Base-by-base conservation (phyloP, 2,888 invertebrate species). In the Plebejus anna region DNA sequence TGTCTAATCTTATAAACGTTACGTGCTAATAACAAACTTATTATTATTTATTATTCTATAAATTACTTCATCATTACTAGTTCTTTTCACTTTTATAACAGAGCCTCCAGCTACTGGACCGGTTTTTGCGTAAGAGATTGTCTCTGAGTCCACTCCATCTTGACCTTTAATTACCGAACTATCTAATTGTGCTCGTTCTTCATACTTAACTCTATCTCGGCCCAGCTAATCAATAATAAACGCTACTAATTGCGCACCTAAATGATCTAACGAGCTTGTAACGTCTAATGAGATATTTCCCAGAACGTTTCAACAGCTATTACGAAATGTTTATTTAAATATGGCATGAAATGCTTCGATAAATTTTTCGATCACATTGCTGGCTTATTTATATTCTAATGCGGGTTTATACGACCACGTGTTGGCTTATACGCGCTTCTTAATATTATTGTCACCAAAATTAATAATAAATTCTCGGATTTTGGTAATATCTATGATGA, bases 121-220 rank as follows among this genome's bases (percentile, higher is more conserved):
- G 32, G 66, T 66, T 36, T 66, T 66, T 66, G 16, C 66, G 36
- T 66, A 66, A 66, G 66, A 32, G 32, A 36, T 66, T 66, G 32
- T 66, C 32, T 66, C 32, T 13, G 28, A 32, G 5, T 32, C 66
- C 32, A 66, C 66, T 66, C 66, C 66, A 32, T 57, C 76, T 22
- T 57, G 55, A 75, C 75, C 73, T 72, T 61, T 77, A 78, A 78
- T 76, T 78, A 75, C 66, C 75, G 47, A 75, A 16, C 70, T 61
- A 66, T 66, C 66, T 36, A 66, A 36, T 66, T 66, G 66, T 66
- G 36, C 11, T 22, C 66, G 28, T 66, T 66, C 66, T 66, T 66
- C 66, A 66, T 66, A 66, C 32, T 66, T 66, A 66, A 66, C 66
- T 66, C 66, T 32, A 66, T 66, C 36, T 66, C 22, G 28, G 47